Evolutionary conservation across 2,888 invertebrate genomes (phyloP), one percentile per base, ranked within the genome.

Genomic region (Malthinus flaveolus): DNA sequence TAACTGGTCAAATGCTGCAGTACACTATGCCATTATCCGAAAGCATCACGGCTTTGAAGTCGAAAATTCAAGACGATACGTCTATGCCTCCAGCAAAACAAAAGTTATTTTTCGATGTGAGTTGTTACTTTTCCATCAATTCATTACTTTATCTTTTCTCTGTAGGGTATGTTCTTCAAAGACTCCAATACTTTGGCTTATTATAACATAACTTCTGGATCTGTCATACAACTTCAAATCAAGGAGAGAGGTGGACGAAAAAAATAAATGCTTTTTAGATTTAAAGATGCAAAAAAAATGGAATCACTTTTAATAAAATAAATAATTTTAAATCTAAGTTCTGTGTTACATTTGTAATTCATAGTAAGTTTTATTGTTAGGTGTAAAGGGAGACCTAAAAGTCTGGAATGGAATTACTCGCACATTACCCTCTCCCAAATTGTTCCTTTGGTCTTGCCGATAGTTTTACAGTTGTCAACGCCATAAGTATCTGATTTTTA

Each of bases 181-280:
- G 98, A 99, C 80, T 93, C 89, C 49, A 95, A 97, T 75, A 87
- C 91, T 0, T 82, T 97, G 79, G 98, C 96, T 0, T 99, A 90
- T 81, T 99, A 99, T 82, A 99, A 99, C 80, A 87, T 98, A 62
- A 84, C 88, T 7, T 90, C 91, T 32, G 93, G 92, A 50, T 90
- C 91, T 1, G 82, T 89, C 7, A 85, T 99, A 35, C 91, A 92
- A 67, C 83, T 99, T 61, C 92, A 96, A 75, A 86, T 97, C 52
- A 99, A 99, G 80, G 98, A 99, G 79, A 87, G 98, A 79, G 98
- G 98, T 75, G 98, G 98, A 11, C 85, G 97, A 56, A 99, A 97
- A 81, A 97, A 97, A 77, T 98, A 90, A 82, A 70, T 42, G 15
- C 12, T 15, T 42, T 42, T 42, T 42, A 15, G n/a, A 15, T 11